phyloP scores from a whole-genome alignment of 2,113 vertebrate genomes.

The Anas platyrhynchos region DNA sequence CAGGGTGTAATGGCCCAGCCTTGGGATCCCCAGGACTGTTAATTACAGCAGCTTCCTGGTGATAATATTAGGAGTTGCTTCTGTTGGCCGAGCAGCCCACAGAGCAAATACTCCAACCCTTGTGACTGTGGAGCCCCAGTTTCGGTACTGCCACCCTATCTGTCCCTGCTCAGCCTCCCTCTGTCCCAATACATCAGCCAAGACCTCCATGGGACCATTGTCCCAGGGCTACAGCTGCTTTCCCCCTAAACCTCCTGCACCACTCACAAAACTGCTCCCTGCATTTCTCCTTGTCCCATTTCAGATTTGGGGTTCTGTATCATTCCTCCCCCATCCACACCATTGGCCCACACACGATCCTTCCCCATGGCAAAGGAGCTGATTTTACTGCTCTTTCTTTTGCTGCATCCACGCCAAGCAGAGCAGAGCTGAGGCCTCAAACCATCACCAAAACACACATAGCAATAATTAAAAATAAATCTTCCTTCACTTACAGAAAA shows the following conservation, averaged over 20 bases:
- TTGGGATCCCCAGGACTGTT: background rate
- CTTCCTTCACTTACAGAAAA: constrained; percentile 49
- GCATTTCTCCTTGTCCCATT: background rate
- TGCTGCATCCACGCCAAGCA: accelerated
- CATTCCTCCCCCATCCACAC: background rate
- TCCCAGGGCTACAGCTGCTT: background rate
- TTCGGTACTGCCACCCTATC: background rate
- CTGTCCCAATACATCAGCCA: background rate
- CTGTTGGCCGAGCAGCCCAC: background rate
- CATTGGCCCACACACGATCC: background rate
- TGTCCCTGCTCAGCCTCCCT: background rate
- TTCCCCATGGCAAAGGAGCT: background rate
- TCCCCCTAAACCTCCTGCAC: background rate
- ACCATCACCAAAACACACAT: background rate
- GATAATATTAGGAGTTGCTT: background rate
- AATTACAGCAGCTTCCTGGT: background rate
- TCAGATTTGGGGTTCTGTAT: background rate
- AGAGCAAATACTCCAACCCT: background rate
- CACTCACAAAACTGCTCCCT: background rate
- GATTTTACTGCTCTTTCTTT: background rate
- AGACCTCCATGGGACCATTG: accelerated
- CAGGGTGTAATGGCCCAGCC: accelerated
- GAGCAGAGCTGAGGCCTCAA: background rate
- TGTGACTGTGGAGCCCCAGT: background rate
- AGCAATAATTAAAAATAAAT: constrained; percentile 57